Evolutionary conservation across 53 echinoderm and acorn worm genomes (phyloP).

Genomic region (Holothuria scabra): DNA sequence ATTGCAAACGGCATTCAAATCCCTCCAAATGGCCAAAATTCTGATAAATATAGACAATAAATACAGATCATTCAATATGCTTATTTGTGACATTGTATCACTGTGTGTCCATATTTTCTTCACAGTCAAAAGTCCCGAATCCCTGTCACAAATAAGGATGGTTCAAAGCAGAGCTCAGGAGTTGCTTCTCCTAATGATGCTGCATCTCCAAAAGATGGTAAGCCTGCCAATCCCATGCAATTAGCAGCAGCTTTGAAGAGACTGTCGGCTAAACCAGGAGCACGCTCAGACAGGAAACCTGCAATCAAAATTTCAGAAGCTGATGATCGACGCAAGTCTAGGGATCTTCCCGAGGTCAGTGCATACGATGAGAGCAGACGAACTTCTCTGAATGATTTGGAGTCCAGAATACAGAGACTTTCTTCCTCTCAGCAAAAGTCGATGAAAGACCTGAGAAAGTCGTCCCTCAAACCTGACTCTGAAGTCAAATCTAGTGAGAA

Average conservation of each 20-base stretch:
- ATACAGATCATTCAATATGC: too few species aligned
- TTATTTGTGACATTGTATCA: too few species aligned
- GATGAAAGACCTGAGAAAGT: constrained; percentile 65
- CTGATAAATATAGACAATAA: too few species aligned
- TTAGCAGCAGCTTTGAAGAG: constrained; percentile 62
- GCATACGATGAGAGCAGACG: constrained; percentile 64
- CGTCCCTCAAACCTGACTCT: constrained; percentile 50
- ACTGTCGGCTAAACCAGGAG: constrained; percentile 55
- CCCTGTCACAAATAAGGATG: background rate
- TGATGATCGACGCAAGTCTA: constrained; percentile 33
- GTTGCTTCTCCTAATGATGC: constrained; percentile 46
- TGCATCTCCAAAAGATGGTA: constrained; percentile 56
- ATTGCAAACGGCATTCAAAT: too few species aligned
- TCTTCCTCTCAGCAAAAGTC: constrained; percentile 65
- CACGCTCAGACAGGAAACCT: background rate
- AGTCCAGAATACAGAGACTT: constrained; percentile 59
- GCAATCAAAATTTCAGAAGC: background rate
- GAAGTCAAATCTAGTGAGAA: constrained; percentile 12
- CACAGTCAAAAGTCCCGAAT: constrained; percentile 17
- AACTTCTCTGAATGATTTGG: constrained; percentile 61
- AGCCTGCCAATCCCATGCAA: constrained; percentile 66
- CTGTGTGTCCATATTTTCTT: background rate
- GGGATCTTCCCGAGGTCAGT: constrained; percentile 45
- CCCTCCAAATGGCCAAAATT: too few species aligned
- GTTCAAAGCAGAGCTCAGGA: constrained; percentile 33